These are phyloP conservation scores for Phthorimaea operculella DNA, from an alignment of 1,140 invertebrate species.

Conservation along the genomic window DNA sequence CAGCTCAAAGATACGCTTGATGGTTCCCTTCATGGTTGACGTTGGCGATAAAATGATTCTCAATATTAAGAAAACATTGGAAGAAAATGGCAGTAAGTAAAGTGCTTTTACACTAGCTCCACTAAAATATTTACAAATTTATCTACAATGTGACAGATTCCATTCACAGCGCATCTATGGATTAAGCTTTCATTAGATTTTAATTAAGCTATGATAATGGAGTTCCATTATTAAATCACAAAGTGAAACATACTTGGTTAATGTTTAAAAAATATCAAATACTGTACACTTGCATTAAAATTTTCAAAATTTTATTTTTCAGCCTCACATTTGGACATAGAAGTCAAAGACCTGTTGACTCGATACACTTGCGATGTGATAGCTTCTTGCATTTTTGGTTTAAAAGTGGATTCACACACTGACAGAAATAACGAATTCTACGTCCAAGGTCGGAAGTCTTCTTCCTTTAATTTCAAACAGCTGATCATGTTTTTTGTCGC, in stretches of 20 bases:
- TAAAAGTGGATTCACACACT: slow-evolving; percentile 68
- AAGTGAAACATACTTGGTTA: no score
- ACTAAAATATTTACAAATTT: no score
- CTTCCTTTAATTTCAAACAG: slow-evolving; percentile 22
- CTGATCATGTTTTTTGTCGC: slow-evolving; percentile 22
- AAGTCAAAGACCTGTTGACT: slow-evolving; percentile 64
- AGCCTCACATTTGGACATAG: slow-evolving; percentile 41
- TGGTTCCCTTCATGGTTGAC: slow-evolving; percentile 34
- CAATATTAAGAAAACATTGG: slow-evolving; percentile 20
- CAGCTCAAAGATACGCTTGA: slow-evolving; percentile 62
- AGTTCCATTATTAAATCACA: no score
- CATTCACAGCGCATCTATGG: no score
- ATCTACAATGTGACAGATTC: no score
- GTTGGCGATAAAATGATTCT: slow-evolving; percentile 28
- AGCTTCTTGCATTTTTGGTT: slow-evolving; percentile 60
- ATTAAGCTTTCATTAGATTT: no score
- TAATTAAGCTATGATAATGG: no score
- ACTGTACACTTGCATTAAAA: no score
- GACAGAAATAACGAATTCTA: slow-evolving; percentile 67
- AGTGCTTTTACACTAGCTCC: no score
- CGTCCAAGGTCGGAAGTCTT: slow-evolving; percentile 49
- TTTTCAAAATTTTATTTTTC: neutral
- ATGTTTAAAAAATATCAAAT: no score
- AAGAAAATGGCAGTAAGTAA: slow-evolving; percentile 12
- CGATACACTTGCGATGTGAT: slow-evolving; percentile 70